Base-by-base conservation (phyloP, 2,888 invertebrate genomes). In the Agrypnus murinus region DNA sequence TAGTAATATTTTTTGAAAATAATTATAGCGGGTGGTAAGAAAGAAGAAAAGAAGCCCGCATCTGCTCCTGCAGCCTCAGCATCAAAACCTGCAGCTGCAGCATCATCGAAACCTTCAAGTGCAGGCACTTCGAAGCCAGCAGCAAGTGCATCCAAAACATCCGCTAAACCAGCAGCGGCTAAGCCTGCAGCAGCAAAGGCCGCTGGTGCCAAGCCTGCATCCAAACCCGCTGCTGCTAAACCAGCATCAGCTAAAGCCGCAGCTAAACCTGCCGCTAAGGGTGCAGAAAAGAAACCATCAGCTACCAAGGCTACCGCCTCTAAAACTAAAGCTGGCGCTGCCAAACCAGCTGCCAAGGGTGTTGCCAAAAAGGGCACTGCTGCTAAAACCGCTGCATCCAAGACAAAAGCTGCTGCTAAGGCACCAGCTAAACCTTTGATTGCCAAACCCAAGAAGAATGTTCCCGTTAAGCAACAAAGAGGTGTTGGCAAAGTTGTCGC, bases 381-480 rank as follows among this genome's bases (percentile, higher is more conserved):
- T 9, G 83, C 85, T 10, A 77, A 86, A 84, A 79, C 86, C 38
- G 81, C 86, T 10, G 85, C 86, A n/a, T n/a, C n/a, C 6, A 84
- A 85, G 74, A 75, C 84, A 10, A 65, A 68, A 8, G 55, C 69
- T 12, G 55, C 69, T 12, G 59, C 72, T 81, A 63, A 82, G 64
- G 81, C 85, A 71, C 79, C 83, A 43, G 81, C 81, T 25, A 80
- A 81, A 46, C 77, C 83, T 7, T 80, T 76, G 48, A 60, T 74
- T 38, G 66, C 76, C 78, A 67, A 76, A 62, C 86, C 88, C 0
- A 90, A 90, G 79, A 87, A 87, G 71, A 87, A 86, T 84, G 88
- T 87, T 10, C 86, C 87, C 0, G 86, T 87, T 32, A 89, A 88
- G 77, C 84, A 84, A 60, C 87, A 88, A 76, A 90, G 89, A 82